Percentiles rank a stretch among this genome's conserved stretches.
Conservation (phyloP, 2,113 vertebrate genomes). For the Eretmochelys imbricata region DNA sequence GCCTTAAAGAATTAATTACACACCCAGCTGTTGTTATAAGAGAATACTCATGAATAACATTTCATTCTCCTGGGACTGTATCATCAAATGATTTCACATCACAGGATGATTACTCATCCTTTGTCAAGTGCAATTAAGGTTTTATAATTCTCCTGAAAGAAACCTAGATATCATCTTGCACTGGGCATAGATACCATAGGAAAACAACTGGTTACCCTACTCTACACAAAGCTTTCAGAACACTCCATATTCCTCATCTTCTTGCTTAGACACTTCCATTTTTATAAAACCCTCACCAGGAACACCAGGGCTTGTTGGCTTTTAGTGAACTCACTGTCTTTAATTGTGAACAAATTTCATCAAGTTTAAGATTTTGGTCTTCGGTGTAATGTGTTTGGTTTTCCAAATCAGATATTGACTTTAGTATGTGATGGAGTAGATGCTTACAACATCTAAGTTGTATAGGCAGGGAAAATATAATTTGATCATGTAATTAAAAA, state of each 20-base stretch:
- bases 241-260: not conserved
- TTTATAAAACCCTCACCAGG: not conserved
- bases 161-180: not conserved
- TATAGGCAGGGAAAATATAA: too few relatives aligned
- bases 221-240: not conserved
- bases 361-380: not conserved
- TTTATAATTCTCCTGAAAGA: not conserved
- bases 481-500: too few relatives aligned
- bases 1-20: not conserved
- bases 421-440: too few relatives aligned
- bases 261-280: not conserved
- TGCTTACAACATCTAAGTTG: too few relatives aligned
- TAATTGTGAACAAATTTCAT: not conserved
- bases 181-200: not conserved
- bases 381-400: too few relatives aligned
- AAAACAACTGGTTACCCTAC: too few relatives aligned
- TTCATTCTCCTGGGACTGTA: not conserved
- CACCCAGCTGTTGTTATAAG: not conserved
- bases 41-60: not conserved
- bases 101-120: not conserved
- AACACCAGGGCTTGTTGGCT: not conserved
- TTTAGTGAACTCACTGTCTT: not conserved
- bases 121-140: not conserved
- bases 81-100: not conserved
- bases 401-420: too few relatives aligned